Base-by-base conservation (phyloP, 2,113 vertebrate genomes). In the Pterocles orientalis region DNA sequence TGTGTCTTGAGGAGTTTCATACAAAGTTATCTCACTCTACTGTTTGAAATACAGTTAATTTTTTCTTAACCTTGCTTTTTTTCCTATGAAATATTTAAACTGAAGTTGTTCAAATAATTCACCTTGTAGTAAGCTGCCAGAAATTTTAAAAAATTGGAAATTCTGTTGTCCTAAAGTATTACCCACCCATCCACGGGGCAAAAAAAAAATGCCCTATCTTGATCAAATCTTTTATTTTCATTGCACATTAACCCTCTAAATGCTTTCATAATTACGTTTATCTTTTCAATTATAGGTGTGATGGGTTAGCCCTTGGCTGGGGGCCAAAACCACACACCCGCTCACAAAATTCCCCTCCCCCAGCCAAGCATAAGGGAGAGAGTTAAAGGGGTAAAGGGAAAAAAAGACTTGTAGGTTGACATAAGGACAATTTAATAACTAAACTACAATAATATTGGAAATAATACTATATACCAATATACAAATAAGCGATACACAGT, bases 101-200 rank as follows among this genome's bases (percentile, higher is more conserved):
- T 57, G 18, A 76, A 65, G 18, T 36, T 76, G 41, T 61, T 77
- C 7, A 72, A 89, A 57, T 64, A 81, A 92, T 58, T 86, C 34
- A 71, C 45, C 29, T 84, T 20, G 3, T 20, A 39, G 14, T 28
- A 53, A 48, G 10, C 26, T 82, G 43, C 24, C 51, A 91, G 64
- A 86, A 87, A 43, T 12, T 43, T 51, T 51, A 29, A 24, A 76
- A 66, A 21, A 48, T 14, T 54, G 12, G n/a, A 78, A 62, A 51
- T 56, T 21, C 41, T 47, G 1, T 24, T 66, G 14, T 66, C 31
- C n/a, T 58, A 47, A 41, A 66, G 23, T 6, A 51, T 75, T 58
- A 79, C 20, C 5, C 8, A 60, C 10, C 2, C 9, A 61, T 11
- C 8, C 24, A 8, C 1, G 0, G 6, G 16, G 6, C 1, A 21